Evolutionary conservation across 1,140 invertebrate genomes (phyloP).

Genomic region (Sitodiplosis mosellana): DNA sequence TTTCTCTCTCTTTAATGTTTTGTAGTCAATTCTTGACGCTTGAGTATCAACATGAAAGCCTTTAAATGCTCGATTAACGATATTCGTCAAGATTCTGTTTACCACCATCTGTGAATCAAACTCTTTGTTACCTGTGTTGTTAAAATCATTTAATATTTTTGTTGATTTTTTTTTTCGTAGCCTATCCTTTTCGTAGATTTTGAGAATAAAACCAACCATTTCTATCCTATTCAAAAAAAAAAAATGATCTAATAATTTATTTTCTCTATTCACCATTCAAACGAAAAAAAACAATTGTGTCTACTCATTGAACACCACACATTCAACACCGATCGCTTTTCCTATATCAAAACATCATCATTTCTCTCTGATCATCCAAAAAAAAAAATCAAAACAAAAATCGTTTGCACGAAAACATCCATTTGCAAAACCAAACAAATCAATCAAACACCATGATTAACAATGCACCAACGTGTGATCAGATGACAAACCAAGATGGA

Average conservation of each 20-base stretch:
- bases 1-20: too few relatives aligned
- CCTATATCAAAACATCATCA: constrained; percentile 4
- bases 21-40: too few relatives aligned
- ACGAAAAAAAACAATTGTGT: constrained; percentile 12
- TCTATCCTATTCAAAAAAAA: not conserved
- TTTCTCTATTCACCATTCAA: constrained; percentile 24
- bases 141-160: too few relatives aligned
- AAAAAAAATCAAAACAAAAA: not conserved
- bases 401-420: not conserved
- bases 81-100: too few relatives aligned
- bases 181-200: not conserved
- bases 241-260: constrained; percentile 6
- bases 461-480: too few relatives aligned
- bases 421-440: not conserved
- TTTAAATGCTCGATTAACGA: too few relatives aligned
- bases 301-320: constrained; percentile 7
- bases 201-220: too few relatives aligned
- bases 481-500: constrained; percentile 4
- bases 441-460: not conserved
- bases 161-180: too few relatives aligned
- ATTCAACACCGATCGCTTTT: constrained; percentile 15
- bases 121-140: too few relatives aligned
- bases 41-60: too few relatives aligned
- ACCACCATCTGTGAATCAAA: too few relatives aligned
- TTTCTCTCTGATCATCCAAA: not conserved